A percentile compares a stretch with the other conserved stretches of the same genome.
Conservation (phyloP, 2,797 vertebrate species). For the Protonibea diacanthus region DNA sequence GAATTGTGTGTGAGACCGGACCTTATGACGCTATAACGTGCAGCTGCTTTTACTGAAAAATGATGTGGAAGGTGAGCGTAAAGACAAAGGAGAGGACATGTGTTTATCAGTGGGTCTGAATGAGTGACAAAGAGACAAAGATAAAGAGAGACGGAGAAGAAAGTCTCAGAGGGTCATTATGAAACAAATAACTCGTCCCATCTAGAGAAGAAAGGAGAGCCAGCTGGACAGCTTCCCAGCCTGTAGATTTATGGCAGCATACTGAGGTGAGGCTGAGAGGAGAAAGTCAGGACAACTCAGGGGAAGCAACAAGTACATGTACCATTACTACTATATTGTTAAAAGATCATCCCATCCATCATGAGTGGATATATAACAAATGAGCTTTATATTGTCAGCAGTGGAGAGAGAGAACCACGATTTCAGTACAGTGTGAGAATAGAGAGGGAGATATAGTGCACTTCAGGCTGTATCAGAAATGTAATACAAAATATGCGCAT, state of each 20-base stretch:
- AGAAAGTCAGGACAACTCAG: constrained; percentile 35
- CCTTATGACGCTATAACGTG: constrained; percentile 1
- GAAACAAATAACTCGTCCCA: constrained; percentile 39
- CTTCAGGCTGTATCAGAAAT: neutral
- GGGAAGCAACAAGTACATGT: constrained; percentile 24
- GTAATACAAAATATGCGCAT: neutral
- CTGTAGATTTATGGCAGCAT: constrained; percentile 53
- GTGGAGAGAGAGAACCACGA: neutral
- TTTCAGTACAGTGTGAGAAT: neutral
- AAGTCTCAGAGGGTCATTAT: constrained; percentile 48
- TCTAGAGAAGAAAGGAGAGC: constrained; percentile 23
- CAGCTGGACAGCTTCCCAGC: constrained; percentile 57
- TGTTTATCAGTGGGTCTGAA: constrained; percentile 11
- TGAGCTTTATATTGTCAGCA: neutral
- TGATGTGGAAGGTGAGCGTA: neutral
- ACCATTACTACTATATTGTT: constrained; percentile 10
- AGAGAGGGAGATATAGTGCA: neutral
- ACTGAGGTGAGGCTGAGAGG: constrained; percentile 36
- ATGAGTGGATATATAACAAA: constrained; percentile 12
- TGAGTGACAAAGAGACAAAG: constrained; percentile 44
- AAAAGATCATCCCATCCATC: constrained; percentile 16
- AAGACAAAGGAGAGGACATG: neutral
- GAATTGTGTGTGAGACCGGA: neutral
- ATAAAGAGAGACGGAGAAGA: constrained; percentile 29
- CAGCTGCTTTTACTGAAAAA: neutral